Evolutionary conservation across 2,113 vertebrate genomes (phyloP).

Genomic region (Bungarus multicinctus): DNA sequence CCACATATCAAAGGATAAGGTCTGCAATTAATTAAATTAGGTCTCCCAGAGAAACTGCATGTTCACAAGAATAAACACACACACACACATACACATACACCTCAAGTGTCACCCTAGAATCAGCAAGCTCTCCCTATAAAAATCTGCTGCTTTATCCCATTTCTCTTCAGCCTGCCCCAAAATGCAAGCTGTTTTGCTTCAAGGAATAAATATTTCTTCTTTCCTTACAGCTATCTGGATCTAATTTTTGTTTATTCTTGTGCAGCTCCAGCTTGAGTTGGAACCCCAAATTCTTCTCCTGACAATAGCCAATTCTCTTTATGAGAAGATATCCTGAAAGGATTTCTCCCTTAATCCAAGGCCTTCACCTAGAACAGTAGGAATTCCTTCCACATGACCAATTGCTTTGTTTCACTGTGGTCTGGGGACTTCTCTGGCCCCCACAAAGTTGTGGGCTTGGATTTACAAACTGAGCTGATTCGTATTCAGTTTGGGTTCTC

Average conservation of each 20-base stretch:
- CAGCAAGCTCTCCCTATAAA: background rate
- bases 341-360: background rate
- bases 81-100: background rate
- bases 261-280: accelerated
- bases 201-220: background rate
- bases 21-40: background rate
- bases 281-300: background rate
- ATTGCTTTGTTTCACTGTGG: background rate
- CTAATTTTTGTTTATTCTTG: background rate
- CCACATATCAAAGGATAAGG: background rate
- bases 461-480: background rate
- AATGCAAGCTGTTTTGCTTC: background rate
- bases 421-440: background rate
- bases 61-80: background rate
- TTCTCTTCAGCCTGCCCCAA: background rate
- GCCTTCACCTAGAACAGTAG: background rate
- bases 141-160: background rate
- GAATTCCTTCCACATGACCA: background rate
- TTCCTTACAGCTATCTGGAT: background rate
- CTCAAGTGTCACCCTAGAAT: background rate
- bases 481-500: background rate
- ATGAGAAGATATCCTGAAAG: background rate
- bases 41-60: background rate
- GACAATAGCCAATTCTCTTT: background rate
- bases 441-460: background rate